Conservation (phyloP, 2,797 vertebrate genomes). For the Brachyalestes nurse region DNA sequence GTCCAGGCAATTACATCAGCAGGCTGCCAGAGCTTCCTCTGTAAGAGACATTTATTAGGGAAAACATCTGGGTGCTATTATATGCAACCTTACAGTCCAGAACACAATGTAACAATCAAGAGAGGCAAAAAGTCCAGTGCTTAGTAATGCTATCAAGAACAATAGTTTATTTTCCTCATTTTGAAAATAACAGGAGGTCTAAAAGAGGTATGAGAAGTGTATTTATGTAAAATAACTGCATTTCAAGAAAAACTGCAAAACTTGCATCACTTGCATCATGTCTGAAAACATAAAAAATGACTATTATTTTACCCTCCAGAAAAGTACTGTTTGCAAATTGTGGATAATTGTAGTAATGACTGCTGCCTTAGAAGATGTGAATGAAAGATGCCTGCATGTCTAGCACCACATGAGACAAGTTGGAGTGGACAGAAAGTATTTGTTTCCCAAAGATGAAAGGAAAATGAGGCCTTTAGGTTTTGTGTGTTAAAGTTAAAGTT, state of each 20-base stretch:
- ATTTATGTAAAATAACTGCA: not conserved
- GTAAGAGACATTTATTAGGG: constrained; percentile 37
- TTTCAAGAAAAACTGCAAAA: not conserved
- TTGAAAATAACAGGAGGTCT: not conserved
- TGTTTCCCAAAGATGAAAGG: not conserved
- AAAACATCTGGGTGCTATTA: constrained; percentile 60
- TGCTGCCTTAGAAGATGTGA: not conserved
- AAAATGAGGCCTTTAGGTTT: not conserved
- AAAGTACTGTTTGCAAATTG: not conserved
- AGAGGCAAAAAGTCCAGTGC: not conserved
- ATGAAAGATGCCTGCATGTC: not conserved
- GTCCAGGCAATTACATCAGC: constrained; percentile 48
- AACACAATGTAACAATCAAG: constrained; percentile 31
- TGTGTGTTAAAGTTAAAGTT: not conserved
- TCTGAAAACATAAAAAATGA: not conserved
- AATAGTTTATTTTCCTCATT: not conserved
- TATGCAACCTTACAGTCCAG: constrained; percentile 35
- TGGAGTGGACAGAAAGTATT: not conserved
- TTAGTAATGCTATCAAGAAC: constrained; percentile 6
- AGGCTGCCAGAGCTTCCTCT: constrained; percentile 12
- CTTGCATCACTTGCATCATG: not conserved
- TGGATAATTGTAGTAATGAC: not conserved
- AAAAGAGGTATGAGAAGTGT: not conserved
- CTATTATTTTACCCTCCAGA: too few species aligned
- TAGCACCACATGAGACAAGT: not conserved